Evolutionary conservation across 1,140 invertebrate species (phyloP).

Genomic region (Armadillidium nasatum): DNA sequence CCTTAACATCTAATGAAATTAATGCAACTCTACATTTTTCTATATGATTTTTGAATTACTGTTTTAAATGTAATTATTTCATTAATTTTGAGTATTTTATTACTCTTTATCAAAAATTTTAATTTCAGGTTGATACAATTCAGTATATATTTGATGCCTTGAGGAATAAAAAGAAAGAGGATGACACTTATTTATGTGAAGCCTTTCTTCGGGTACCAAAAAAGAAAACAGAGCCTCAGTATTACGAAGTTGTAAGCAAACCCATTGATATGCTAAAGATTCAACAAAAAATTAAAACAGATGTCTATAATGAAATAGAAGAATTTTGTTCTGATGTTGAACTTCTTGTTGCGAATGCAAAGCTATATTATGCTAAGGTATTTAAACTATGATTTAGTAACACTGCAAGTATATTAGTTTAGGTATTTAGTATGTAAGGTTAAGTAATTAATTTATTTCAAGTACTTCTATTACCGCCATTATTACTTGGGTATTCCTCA

Average conservation of each 20-base stretch:
- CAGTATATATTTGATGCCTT: constrained; percentile 90
- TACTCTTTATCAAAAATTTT: not conserved
- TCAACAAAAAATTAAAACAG: constrained; percentile 43
- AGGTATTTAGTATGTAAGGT: too few relatives aligned
- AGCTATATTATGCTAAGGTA: constrained; percentile 80
- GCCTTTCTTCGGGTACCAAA: constrained; percentile 90
- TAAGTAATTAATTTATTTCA: too few relatives aligned
- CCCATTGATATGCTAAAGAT: constrained; percentile 51
- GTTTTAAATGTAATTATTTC: not conserved
- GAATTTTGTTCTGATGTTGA: constrained; percentile 82
- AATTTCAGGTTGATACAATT: constrained; percentile 42
- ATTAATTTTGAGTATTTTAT: not conserved
- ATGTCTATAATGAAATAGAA: constrained; percentile 71
- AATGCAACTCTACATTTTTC: too few relatives aligned
- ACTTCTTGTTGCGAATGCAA: constrained; percentile 82
- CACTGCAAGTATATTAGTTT: too few relatives aligned
- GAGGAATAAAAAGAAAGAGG: constrained; percentile 84
- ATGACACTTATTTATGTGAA: constrained; percentile 84
- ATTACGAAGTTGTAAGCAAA: constrained; percentile 59
- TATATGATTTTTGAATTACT: not conserved
- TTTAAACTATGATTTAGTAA: too few relatives aligned
- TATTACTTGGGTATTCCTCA: too few relatives aligned
- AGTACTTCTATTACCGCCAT: too few relatives aligned
- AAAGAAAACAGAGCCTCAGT: constrained; percentile 78
- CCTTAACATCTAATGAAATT: too few relatives aligned